phyloP scores from a whole-genome alignment of 2,888 invertebrate species.

The Diarsia dahlii region DNA sequence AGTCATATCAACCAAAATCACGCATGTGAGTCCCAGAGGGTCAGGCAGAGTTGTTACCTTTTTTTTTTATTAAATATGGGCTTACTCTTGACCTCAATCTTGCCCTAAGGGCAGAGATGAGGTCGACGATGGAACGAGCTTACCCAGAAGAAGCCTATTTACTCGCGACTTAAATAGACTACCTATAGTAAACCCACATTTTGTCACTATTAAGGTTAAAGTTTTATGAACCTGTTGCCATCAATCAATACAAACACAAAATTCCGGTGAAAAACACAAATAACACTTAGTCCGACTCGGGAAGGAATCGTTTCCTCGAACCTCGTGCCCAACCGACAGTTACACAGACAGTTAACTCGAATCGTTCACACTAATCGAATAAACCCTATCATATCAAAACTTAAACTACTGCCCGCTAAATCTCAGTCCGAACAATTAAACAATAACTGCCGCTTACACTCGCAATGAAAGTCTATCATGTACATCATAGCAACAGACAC shows the following conservation, averaged over 20 bases:
- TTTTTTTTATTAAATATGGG: no score
- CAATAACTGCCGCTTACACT: constrained; percentile 48
- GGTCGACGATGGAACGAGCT: no score
- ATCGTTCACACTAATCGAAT: constrained; percentile 13
- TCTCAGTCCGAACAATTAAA: constrained; percentile 41
- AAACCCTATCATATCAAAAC: constrained; percentile 1
- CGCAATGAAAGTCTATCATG: constrained; percentile 44
- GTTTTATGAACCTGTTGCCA: neutral
- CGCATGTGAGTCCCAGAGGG: no score
- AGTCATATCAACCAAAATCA: no score
- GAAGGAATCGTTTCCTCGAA: neutral
- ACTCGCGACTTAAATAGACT: no score
- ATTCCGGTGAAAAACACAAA: neutral
- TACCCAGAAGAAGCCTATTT: no score
- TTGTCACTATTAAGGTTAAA: neutral
- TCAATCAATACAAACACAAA: neutral
- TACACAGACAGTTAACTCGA: neutral
- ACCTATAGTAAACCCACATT: neutral
- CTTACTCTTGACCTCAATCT: no score
- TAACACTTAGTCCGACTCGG: neutral
- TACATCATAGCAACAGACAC: constrained; percentile 1
- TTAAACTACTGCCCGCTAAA: constrained; percentile 12
- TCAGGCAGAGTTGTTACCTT: no score
- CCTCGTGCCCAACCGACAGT: no score
- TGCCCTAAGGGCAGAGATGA: no score